Evolutionary conservation across 2,797 vertebrate species (phyloP).

Genomic region (Karalla daura): DNA sequence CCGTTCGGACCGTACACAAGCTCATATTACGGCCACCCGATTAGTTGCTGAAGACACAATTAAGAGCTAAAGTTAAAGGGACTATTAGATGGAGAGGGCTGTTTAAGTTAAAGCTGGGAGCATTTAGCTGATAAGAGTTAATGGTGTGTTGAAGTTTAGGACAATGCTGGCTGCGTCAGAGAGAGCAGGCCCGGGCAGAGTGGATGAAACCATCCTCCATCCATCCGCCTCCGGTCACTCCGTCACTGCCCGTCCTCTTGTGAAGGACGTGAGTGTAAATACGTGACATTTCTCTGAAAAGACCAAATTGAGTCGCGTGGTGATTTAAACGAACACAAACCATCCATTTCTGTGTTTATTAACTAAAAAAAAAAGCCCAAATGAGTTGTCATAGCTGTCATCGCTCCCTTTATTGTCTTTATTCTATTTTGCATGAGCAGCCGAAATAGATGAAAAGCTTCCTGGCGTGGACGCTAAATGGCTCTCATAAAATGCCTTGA

Average conservation of each 20-base stretch:
- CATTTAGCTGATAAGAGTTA: conserved; percentile 70
- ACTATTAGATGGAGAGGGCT: conserved; percentile 73
- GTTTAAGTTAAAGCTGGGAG: conserved; percentile 70
- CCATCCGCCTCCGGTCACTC: not conserved
- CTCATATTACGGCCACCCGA: conserved; percentile 75
- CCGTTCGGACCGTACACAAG: conserved; percentile 44
- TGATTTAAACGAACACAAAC: not conserved
- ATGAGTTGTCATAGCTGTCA: not conserved
- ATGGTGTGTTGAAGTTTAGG: conserved; percentile 63
- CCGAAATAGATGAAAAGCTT: conserved; percentile 7
- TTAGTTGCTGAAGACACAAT: conserved; percentile 83
- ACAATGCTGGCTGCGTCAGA: conserved; percentile 44
- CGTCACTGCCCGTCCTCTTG: not conserved
- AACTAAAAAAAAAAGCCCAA: not conserved
- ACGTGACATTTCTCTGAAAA: no score
- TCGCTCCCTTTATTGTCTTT: not conserved
- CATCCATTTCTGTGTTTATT: not conserved
- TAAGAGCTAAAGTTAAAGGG: conserved; percentile 84
- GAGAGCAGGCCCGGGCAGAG: not conserved
- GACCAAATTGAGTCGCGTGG: not conserved
- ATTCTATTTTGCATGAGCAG: conserved; percentile 6
- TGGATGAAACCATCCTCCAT: conserved; percentile 10
- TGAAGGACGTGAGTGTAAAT: not conserved
- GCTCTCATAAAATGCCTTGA: conserved; percentile 19
- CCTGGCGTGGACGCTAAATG: conserved; percentile 19